phyloP scores from a whole-genome alignment of 1,140 invertebrate genomes.

The Drosophila athabasca region DNA sequence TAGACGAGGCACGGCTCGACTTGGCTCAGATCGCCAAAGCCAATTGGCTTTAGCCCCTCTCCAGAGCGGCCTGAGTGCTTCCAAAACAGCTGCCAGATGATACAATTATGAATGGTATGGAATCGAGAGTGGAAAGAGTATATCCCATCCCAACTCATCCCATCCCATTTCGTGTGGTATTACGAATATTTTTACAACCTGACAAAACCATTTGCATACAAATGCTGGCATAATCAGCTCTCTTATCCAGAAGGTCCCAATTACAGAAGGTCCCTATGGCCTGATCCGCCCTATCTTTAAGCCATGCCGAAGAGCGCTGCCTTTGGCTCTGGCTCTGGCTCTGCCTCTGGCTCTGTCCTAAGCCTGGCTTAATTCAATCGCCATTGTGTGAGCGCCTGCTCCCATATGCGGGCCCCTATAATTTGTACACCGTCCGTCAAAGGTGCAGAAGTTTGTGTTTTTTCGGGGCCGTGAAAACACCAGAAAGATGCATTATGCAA shows the following conservation, averaged over 20 bases:
- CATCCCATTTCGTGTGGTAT: background rate
- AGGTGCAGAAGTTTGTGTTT: constrained; percentile 3
- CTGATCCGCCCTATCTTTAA: constrained; percentile 20
- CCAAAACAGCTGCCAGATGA: constrained; percentile 34
- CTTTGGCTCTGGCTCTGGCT: too few relatives aligned
- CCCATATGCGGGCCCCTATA: constrained; percentile 42
- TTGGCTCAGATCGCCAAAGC: constrained; percentile 2
- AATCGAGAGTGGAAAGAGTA: too few relatives aligned
- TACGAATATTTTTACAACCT: constrained; percentile 26
- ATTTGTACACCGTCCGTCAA: constrained; percentile 9
- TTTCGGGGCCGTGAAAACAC: constrained; percentile 23
- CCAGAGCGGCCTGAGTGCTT: background rate
- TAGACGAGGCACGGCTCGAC: constrained; percentile 29
- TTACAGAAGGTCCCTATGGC: constrained; percentile 28
- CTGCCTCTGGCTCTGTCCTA: constrained; percentile 17
- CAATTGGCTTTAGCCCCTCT: constrained; percentile 27
- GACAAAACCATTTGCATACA: constrained; percentile 36
- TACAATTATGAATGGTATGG: background rate
- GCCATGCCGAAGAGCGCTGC: background rate
- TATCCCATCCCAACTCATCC: too few relatives aligned
- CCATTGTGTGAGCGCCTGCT: background rate
- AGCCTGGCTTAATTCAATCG: constrained; percentile 32
- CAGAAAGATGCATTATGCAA: constrained; percentile 9
- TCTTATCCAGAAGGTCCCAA: constrained; percentile 39
- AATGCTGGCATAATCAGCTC: constrained; percentile 65